Evolutionary conservation across 2,113 vertebrate genomes (phyloP).

Genomic region (Terrapene triunguis): DNA sequence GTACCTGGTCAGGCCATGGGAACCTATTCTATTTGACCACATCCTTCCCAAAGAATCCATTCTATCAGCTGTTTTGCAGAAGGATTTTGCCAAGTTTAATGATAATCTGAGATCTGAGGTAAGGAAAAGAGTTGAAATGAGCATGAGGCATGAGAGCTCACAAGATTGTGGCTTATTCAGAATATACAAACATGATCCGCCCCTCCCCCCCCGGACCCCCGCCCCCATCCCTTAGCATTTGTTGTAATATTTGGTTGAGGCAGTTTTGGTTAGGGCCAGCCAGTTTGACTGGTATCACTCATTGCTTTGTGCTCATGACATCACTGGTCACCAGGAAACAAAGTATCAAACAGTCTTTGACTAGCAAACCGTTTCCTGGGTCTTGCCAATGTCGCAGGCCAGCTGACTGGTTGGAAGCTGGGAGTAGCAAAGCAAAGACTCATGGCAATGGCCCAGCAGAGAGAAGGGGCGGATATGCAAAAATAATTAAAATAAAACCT

Average conservation of each 20-base stretch:
- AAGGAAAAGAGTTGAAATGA: background rate
- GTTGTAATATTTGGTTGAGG: background rate
- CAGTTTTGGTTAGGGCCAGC: background rate
- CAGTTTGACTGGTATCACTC: background rate
- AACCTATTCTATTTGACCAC: background rate
- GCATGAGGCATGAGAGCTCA: background rate
- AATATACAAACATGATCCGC: background rate
- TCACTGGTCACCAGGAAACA: background rate
- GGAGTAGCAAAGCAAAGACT: background rate
- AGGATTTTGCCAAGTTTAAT: background rate
- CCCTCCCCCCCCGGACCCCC: rapidly evolving
- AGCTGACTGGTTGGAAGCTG: background rate
- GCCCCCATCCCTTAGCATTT: background rate
- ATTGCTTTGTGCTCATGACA: background rate
- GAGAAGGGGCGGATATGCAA: background rate
- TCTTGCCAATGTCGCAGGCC: background rate
- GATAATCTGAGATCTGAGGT: background rate
- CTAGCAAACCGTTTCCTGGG: background rate
- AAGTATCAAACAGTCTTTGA: background rate
- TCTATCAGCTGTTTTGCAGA: background rate
- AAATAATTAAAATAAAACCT: background rate
- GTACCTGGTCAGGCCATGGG: background rate
- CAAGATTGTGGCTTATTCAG: background rate
- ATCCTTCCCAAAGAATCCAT: background rate
- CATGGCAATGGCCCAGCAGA: background rate